Base-by-base conservation (phyloP, 2,888 invertebrate genomes). In the Pollenia labialis region DNA sequence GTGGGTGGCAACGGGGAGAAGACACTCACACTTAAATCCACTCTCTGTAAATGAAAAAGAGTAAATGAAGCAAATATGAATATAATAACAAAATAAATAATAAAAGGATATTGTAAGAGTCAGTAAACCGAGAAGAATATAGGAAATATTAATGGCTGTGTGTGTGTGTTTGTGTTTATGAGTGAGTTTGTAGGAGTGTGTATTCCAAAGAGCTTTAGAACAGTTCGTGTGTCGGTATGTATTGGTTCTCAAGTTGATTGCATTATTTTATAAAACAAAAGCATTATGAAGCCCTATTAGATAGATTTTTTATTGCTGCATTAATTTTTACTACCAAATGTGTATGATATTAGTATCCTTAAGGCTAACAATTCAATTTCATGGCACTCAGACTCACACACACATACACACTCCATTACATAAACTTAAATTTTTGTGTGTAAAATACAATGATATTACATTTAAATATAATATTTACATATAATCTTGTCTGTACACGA, bases 281-380 rank as follows among this genome's bases (percentile, higher is more conserved):
- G 81, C 81, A 81, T 84, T 77, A 81, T 81, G 48, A 84, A 87
- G 68, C 74, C 77, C 74, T 84, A 77, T 81, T 68, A 79, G 81
- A 74, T 77, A 80, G 46, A 77, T 72, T 80, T 85, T 64, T 79
- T 83, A 72, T 60, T 74, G 77, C 56, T 77, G 52, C 52, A 66
- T 84, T 56, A 12, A 69, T 52, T 76, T 69, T 60, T 77, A 71
- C 71, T 81, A 58, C 58, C 85, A 75, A 80, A 44, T 62, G 40
- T 62, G 54, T 54, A 80, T 14, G 50, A 46, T 72, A 74, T 64
- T 52, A 81, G 14, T 16, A 71, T 80, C 71, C 88, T 88, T 87
- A 85, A 87, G 87, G 88, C 87, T 64, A 87, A 80, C 87, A 85
- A 88, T 87, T 87, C 81, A 88, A 87, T 85, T 81, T 68, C 52